Conservation (phyloP, 2,888 invertebrate genomes). For the Lithophane socia region DNA sequence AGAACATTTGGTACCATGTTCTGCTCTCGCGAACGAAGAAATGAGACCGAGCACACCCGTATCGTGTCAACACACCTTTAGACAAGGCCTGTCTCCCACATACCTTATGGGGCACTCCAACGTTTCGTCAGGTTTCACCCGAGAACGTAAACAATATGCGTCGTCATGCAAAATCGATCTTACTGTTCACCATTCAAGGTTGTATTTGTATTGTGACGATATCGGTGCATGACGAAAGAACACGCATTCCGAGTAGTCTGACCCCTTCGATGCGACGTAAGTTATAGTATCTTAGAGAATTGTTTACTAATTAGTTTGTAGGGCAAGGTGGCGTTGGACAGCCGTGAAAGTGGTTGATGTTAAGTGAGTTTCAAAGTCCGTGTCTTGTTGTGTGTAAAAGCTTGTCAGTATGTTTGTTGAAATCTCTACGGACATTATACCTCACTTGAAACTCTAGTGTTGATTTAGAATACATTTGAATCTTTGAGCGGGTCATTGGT, state of each 20-base stretch:
- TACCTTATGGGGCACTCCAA: constrained; percentile 81
- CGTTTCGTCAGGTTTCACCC: constrained; percentile 80
- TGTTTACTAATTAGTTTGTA: constrained; percentile 78
- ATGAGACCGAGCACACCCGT: constrained; percentile 46
- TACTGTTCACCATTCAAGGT: constrained; percentile 59
- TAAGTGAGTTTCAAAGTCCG: constrained; percentile 54
- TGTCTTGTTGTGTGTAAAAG: constrained; percentile 30
- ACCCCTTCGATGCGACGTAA: constrained; percentile 65
- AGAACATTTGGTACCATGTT: constrained; percentile 3
- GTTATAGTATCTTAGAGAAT: constrained; percentile 75
- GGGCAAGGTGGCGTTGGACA: constrained; percentile 72
- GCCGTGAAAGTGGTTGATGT: constrained; percentile 33
- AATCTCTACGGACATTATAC: constrained; percentile 42
- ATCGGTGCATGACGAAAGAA: constrained; percentile 71
- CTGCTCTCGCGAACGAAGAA: constrained; percentile 22
- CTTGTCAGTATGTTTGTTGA: constrained; percentile 35
- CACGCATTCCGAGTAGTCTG: constrained; percentile 74
- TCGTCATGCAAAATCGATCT: constrained; percentile 64
- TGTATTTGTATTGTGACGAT: constrained; percentile 50
- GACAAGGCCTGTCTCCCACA: constrained; percentile 70
- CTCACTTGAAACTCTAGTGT: constrained; percentile 52
- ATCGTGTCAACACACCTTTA: constrained; percentile 52
- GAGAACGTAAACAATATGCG: constrained; percentile 79
- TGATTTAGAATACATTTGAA: constrained; percentile 52
- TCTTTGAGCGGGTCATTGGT: constrained; percentile 49